Evolutionary conservation across 1,140 invertebrate species (phyloP).

Genomic region (Saccostrea echinata): DNA sequence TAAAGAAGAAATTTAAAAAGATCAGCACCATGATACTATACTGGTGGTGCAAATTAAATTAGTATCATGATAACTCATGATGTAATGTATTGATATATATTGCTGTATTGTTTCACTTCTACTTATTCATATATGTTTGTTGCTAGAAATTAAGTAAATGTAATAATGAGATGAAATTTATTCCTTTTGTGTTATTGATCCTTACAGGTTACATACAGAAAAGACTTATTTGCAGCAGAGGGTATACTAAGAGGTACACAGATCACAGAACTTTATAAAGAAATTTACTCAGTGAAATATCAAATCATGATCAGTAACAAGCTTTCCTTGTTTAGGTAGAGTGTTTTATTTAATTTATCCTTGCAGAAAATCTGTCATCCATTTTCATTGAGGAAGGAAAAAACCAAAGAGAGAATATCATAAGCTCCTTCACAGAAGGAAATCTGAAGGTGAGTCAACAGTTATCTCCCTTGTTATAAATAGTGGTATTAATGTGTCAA

Average conservation of each 20-base stretch:
- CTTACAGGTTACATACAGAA: constrained; percentile 33
- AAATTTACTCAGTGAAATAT: too few species aligned
- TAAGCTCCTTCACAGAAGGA: neutral
- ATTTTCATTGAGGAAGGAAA: neutral
- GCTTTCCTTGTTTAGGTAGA: neutral
- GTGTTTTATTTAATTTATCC: neutral
- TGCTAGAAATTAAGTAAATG: too few species aligned
- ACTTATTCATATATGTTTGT: too few species aligned
- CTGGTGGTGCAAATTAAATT: too few species aligned
- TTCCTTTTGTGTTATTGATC: neutral
- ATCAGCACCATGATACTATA: too few species aligned
- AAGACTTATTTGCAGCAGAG: constrained; percentile 37
- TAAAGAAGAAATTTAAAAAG: too few species aligned
- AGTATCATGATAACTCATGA: too few species aligned
- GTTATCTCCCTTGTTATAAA: neutral
- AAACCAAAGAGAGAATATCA: neutral
- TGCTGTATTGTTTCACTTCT: too few species aligned
- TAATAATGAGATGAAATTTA: too few species aligned
- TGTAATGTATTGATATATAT: too few species aligned
- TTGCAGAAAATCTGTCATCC: constrained; percentile 17
- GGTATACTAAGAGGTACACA: constrained; percentile 27
- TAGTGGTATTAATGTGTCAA: too few species aligned
- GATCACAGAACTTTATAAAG: too few species aligned
- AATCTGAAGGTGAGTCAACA: neutral
- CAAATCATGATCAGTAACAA: neutral